A percentile compares a stretch with the other conserved stretches of the same genome.
Evolutionary conservation across 2,888 invertebrate species (phyloP).

Genomic region (Hirtodrosophila cameraria): DNA sequence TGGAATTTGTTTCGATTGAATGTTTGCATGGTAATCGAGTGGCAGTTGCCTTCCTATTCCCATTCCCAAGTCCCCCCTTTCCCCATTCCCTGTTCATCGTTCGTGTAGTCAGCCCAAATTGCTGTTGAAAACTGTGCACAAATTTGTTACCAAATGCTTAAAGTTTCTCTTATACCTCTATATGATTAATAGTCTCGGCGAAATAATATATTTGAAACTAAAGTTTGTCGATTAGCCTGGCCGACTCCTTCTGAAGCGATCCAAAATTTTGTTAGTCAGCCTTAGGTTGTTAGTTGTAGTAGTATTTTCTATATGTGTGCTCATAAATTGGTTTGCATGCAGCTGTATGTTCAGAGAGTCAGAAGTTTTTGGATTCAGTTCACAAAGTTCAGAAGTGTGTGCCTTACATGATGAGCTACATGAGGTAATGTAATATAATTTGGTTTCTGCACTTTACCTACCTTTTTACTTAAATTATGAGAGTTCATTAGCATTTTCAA

Average conservation of each 20-base stretch:
- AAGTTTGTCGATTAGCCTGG: slow-evolving; percentile 74
- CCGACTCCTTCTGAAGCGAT: slow-evolving; percentile 24
- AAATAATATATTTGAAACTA: slow-evolving; percentile 67
- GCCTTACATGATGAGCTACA: slow-evolving; percentile 38
- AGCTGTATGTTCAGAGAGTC: slow-evolving; percentile 30
- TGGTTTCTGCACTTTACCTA: slow-evolving; percentile 31
- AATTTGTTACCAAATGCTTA: slow-evolving; percentile 47
- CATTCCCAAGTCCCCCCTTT: too few relatives aligned
- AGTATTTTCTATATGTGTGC: slow-evolving; percentile 26
- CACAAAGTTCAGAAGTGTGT: slow-evolving; percentile 34
- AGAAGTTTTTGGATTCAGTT: slow-evolving; percentile 45
- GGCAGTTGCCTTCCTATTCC: slow-evolving; percentile 49
- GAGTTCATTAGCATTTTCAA: slow-evolving; percentile 1
- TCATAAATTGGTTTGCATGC: slow-evolving; percentile 63
- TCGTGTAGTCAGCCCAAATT: slow-evolving; percentile 20
- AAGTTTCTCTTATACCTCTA: slow-evolving; percentile 45
- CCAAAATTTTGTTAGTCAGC: slow-evolving; percentile 22
- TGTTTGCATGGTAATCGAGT: slow-evolving; percentile 79
- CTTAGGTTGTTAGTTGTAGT: slow-evolving; percentile 31
- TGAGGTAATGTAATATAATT: slow-evolving; percentile 43
- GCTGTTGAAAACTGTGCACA: slow-evolving; percentile 55
- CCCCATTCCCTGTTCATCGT: neutral
- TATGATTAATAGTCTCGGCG: slow-evolving; percentile 66
- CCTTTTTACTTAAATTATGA: slow-evolving; percentile 12
- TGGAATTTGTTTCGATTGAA: slow-evolving; percentile 77